Evolutionary conservation across 2,888 invertebrate species (phyloP), one percentile per base, ranked within the genome.

Genomic region (Phania funesta): DNA sequence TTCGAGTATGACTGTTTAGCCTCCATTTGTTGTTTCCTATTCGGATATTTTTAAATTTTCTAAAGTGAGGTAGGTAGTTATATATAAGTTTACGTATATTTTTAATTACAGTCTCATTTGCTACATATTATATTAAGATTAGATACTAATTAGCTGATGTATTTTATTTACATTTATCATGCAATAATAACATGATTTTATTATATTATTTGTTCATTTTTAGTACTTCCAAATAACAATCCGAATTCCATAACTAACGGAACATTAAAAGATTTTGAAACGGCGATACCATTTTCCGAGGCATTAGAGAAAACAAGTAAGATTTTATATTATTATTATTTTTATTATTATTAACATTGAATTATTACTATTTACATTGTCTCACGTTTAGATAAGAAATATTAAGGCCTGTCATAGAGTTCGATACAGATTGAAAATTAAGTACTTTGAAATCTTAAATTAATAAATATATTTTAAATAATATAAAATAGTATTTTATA

Each of bases 241-340:
- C 9, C 52, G 18, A 62, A 38, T 46, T 65, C 62, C 50, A 75
- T 48, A 9, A 77, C 64, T 62, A 84, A 78, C 26, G 75, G 50
- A 35, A 74, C 64, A 52, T 44, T 75, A 0, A 62, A 84, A 83
- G 65, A 67, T 60, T 71, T 29, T 9, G 67, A 70, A 41, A 70
- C 76, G 24, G 71, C 70, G 13, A 84, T 86, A 76, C 52, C 83
- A 67, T 85, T 85, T 73, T 64, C 85, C 20, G 85, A 84, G 46
- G 85, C 85, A 13, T 80, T 86, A 78, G 77, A 84, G 11, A 81
- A 76, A 44, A 84, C 85, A 48, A 84, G 85, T 86, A 81, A 84
- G 84, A 78, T 38, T 4, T n/a, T n/a, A n/a, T n/a, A 24, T 16
- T 8, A 26, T 26, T 13, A n/a, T n/a, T n/a, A n/a, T n/a, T n/a